Evolutionary conservation across 2,888 invertebrate species (phyloP), one percentile per base, ranked within the genome.

Genomic region (Pollenia amentaria): DNA sequence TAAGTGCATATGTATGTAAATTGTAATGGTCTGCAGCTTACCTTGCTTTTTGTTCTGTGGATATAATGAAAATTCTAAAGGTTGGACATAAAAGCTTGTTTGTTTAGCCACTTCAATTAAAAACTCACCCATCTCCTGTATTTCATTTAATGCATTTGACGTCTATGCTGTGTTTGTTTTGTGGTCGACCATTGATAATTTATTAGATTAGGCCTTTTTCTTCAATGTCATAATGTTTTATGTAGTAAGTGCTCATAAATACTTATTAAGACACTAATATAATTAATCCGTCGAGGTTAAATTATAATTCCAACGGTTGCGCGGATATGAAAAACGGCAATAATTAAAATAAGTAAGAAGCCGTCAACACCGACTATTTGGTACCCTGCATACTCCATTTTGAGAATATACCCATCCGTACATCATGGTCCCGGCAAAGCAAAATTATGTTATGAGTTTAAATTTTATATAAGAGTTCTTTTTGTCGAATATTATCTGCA

Each of bases 51-150:
- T 57, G 29, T 72, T 72, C 10, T 62, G 29, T 40, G 9, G 21
- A 48, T n/a, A 21, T 48, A 46, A 16, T 40, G 57, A 21, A 65
- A 65, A n/a, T 7, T 21, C 40, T 21, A 65, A 57, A 73, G 55
- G 75, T 29, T 67, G 64, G n/a, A 16, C 40, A 57, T 55, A 62
- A 40, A 65, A 64, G 51, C 51, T 48, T 67, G 51, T 70, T 79
- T 72, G 77, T 72, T 69, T 69, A 57, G 75, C 48, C 83, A 87
- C 76, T 87, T 83, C 76, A 87, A 87, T 87, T 87, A 87, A 87
- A 87, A 80, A 42, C 40, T 62, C 70, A 48, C 3, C 51, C 53
- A 38, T 46, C 11, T 64, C 29, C 12, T 64, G 29, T 6, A 29
- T 53, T n/a, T 16, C 11, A 18, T 12, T 53, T 38, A 18, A 69